Evolutionary conservation across 2,113 vertebrate genomes (phyloP), one percentile per base, ranked within the genome.

Genomic region (Solenodon paradoxus): DNA sequence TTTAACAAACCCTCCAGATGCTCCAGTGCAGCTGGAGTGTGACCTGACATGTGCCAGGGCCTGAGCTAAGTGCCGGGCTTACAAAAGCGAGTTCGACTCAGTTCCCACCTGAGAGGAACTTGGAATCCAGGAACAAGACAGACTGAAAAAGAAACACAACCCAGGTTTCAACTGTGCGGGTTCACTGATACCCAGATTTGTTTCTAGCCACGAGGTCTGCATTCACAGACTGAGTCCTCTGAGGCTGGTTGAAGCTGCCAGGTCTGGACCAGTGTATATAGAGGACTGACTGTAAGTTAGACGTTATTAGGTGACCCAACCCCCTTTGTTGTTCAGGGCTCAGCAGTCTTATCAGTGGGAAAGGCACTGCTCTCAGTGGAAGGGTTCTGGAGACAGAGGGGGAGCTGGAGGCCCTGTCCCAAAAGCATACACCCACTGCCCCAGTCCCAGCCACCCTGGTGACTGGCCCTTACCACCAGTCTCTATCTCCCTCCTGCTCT

Each of bases 1-100:
- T 75, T 63, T 57, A 24, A 20, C 17, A 32, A 35, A 64, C 40
- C n/a, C 42, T 26, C 40, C 53, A 7, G 6, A 32, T 40, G 57
- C 20, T 64, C n/a, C 13, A 8, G 4, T 26, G 15, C 7, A 8
- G 49, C 51, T 84, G 22, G 15, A 10, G 12, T 28, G 32, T 32
- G 32, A 53, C 42, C 40, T 22, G 2, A 7, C 9, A 3, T 20
- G 7, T 59, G 20, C 9, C 3, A 9, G 35, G 6, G 9, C 0
- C 16, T 9, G 28, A 5, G 15, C 47, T 79, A 12, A 49, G 7
- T 35, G 13, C 74, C 26, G 38, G 8, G 5, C 10, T 38, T 40
- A 26, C 47, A n/a, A 2, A 68, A 45, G 12, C 9, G 47, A 68
- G 20, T 38, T 16, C 24, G 7, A 57, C 26, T 32, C 2, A 42